These are phyloP conservation scores for Parauchenoglanis punctatus DNA, from an alignment of 2,797 vertebrate genomes.

Conservation along the genomic window DNA sequence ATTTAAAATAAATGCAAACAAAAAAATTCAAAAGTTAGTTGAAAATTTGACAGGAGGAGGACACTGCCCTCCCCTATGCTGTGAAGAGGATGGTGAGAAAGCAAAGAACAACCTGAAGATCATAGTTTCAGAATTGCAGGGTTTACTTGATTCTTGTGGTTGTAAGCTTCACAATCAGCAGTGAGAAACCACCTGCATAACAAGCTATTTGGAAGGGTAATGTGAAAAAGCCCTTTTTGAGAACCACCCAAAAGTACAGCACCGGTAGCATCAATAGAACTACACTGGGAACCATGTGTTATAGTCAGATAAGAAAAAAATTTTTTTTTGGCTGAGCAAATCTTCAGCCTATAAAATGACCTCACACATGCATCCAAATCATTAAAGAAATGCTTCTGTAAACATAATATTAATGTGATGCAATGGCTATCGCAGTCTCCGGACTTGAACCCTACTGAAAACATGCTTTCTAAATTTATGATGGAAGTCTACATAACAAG, in stretches of 20 bases:
- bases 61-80: background rate
- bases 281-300: background rate
- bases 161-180: background rate
- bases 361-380: background rate
- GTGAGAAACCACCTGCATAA: background rate
- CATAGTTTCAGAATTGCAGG: background rate
- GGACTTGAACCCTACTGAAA: background rate
- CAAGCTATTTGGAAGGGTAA: background rate
- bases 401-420: background rate
- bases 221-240: background rate
- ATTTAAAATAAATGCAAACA: background rate
- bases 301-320: background rate
- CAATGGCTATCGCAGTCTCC: background rate
- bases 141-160: background rate
- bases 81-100: background rate
- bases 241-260: background rate
- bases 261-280: background rate
- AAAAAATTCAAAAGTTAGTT: background rate
- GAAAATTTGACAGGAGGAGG: background rate
- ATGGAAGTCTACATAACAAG: background rate
- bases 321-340: background rate
- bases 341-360: background rate
- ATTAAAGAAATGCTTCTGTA: background rate
- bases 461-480: background rate
- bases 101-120: too few species aligned